phyloP scores from a whole-genome alignment of 2,888 invertebrate genomes.

The Amphipyra tragopoginis region DNA sequence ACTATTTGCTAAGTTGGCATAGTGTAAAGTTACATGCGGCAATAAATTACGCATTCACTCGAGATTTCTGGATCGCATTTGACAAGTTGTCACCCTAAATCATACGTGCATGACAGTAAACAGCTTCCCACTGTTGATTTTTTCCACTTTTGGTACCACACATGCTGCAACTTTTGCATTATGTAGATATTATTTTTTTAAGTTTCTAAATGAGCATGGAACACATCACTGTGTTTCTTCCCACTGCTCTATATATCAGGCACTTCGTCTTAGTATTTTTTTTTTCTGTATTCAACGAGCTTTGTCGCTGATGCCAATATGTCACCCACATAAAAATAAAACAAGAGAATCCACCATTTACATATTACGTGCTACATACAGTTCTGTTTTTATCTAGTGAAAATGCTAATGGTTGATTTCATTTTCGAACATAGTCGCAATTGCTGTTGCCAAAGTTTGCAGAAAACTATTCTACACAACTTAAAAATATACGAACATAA shows the following conservation, averaged over 20 bases:
- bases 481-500: background rate
- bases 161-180: conserved; percentile 12
- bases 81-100: conserved; percentile 28
- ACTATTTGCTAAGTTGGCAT: conserved; percentile 27
- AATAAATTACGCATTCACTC: conserved; percentile 28
- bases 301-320: too few relatives aligned
- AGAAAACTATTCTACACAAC: background rate
- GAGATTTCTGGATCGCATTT: conserved; percentile 27
- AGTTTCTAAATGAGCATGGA: background rate
- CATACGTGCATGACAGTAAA: conserved; percentile 37
- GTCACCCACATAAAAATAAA: too few relatives aligned
- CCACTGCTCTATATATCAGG: too few relatives aligned
- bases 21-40: conserved; percentile 22
- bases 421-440: too few relatives aligned
- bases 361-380: too few relatives aligned
- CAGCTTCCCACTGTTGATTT: conserved; percentile 23
- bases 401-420: too few relatives aligned
- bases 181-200: conserved; percentile 6
- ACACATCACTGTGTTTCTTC: too few relatives aligned
- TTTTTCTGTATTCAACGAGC: too few relatives aligned
- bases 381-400: too few relatives aligned
- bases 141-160: conserved; percentile 14
- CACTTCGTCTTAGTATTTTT: too few relatives aligned
- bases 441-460: too few relatives aligned
- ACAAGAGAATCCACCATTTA: too few relatives aligned